Conservation (phyloP, 2,113 vertebrate genomes). For the Herpetotheres cachinnans region DNA sequence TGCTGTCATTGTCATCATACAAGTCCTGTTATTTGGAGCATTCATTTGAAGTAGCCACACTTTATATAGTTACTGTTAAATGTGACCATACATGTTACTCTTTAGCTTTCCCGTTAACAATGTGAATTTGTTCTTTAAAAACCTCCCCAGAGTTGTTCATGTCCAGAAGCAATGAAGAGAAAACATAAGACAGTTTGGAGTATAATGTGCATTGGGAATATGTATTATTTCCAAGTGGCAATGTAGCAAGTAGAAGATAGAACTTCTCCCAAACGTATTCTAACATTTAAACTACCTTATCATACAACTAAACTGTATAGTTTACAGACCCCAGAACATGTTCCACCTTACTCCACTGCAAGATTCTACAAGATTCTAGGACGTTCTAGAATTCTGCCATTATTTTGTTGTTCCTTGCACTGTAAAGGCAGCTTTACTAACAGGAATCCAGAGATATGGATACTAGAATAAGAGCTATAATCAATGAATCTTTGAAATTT, state of each 20-base stretch:
- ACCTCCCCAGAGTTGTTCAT: background rate
- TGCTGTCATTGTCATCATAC: background rate
- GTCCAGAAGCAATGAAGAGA: background rate
- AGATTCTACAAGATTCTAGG: background rate
- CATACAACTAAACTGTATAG: background rate
- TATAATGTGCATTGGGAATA: background rate
- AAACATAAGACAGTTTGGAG: background rate
- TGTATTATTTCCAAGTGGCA: background rate
- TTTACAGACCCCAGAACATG: background rate
- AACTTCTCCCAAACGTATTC: background rate
- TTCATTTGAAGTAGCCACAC: background rate
- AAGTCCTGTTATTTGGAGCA: background rate
- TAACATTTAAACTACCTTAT: background rate
- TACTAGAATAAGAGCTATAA: background rate
- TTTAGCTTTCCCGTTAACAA: background rate
- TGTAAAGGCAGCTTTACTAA: background rate
- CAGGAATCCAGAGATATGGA: background rate
- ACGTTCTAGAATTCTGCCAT: background rate
- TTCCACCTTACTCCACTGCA: background rate
- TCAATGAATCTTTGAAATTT: background rate
- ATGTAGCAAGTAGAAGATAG: background rate
- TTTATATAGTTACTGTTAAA: background rate
- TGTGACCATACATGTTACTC: background rate
- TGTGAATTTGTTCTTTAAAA: background rate
- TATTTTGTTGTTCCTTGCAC: background rate